Evolutionary conservation across 1,140 invertebrate species (phyloP), one percentile per base, ranked within the genome.

Genomic region (Brachionus angularis): DNA sequence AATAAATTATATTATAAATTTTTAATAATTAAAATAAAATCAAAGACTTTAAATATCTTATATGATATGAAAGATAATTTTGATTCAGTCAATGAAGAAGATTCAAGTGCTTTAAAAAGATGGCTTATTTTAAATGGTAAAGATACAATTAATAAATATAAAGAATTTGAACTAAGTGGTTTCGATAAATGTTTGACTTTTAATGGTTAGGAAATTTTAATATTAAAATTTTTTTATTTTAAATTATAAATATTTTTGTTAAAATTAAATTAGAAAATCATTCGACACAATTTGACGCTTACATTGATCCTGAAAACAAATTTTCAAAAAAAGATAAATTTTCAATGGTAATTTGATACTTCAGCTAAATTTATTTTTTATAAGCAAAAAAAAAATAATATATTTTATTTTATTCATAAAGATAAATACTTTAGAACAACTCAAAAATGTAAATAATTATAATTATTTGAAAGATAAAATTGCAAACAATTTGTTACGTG

Each of bases 401-500:
- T 10, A 61, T 21, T 10, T 5, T 70, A 5, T 29, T 7, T 62
- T 29, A 72, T 55, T 71, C 61, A 82, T 85, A 74, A 77, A 90
- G 88, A 89, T 96, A 3, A 96, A 96, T 75, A 92, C 90, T 5
- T 81, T 96, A 14, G 90, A 96, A 79, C 93, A 97, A 80, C 82
- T 96, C 62, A 90, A 93, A 79, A 94, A 97, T 79, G 87, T 96
- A 61, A 90, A 92, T 0, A 94, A 91, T 23, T 95, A 96, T 78
- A 90, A 90, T 27, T 95, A 96, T 82, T 82, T 96, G 31, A 89
- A 91, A 76, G 88, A 88, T 73, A 85, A 89, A 1, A 79, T 97
- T 10, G 87, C 89, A 78, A 85, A 85, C 23, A 88, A 91, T 75
- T 85, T 91, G 77, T 82, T 95, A 5, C 89, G 93, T 76, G 88